Evolutionary conservation across 2,888 invertebrate genomes (phyloP).

Genomic region (Saturnia pavonia): DNA sequence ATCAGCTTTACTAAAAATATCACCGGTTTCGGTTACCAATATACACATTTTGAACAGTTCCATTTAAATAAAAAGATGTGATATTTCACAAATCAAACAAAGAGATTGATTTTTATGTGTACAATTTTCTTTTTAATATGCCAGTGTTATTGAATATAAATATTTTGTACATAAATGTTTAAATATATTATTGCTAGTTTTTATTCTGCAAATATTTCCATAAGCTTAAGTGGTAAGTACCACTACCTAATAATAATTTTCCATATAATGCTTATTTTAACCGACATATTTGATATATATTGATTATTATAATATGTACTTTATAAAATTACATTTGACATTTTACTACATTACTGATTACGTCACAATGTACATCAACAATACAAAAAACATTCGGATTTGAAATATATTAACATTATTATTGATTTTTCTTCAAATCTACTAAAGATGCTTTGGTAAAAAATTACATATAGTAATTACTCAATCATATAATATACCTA

Average conservation of each 20-base stretch:
- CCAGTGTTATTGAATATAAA: neutral
- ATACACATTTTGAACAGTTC: too few species aligned
- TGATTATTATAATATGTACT: too few species aligned
- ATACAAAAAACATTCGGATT: neutral
- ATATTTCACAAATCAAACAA: too few species aligned
- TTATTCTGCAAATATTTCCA: neutral
- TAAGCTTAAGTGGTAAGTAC: neutral
- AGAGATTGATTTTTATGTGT: too few species aligned
- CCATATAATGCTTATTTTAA: neutral
- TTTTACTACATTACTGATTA: neutral
- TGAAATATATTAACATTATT: too few species aligned
- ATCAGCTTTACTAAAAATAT: too few species aligned
- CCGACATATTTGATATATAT: too few species aligned
- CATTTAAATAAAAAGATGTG: too few species aligned
- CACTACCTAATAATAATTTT: neutral
- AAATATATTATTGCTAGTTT: neutral
- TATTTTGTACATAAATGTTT: neutral
- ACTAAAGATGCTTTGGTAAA: neutral
- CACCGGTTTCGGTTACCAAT: too few species aligned
- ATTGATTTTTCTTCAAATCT: neutral
- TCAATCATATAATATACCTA: neutral
- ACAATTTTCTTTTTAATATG: neutral
- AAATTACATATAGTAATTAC: neutral
- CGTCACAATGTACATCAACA: neutral
- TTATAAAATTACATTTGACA: too few species aligned